A percentile compares a stretch with the other conserved stretches of the same genome.
These are phyloP conservation scores for Drosophila azteca DNA, from an alignment of 1,140 invertebrate species.

Conservation along the genomic window DNA sequence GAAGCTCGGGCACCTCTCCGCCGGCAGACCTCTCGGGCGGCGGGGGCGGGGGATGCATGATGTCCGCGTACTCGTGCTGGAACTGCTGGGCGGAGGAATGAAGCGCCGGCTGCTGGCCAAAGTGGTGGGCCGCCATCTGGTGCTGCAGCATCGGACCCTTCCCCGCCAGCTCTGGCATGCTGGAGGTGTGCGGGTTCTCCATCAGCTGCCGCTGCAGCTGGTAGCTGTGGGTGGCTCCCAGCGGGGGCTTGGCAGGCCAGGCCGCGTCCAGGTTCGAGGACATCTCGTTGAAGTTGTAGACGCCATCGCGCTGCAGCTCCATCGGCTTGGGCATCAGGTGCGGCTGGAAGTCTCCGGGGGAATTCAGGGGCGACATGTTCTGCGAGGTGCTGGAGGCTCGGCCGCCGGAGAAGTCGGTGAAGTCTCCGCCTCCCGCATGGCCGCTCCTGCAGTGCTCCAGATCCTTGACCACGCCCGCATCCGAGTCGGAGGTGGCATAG, in stretches of 20 bases:
- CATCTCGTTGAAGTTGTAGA: slow-evolving; percentile 83
- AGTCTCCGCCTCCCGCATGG: slow-evolving; percentile 47
- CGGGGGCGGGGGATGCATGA: slow-evolving; percentile 60
- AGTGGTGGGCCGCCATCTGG: slow-evolving; percentile 5
- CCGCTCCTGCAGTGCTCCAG: slow-evolving; percentile 48
- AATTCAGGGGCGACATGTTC: slow-evolving; percentile 75
- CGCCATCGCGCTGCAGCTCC: slow-evolving; percentile 72
- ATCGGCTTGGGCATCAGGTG: slow-evolving; percentile 78
- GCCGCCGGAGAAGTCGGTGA: slow-evolving; percentile 75
- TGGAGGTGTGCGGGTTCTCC: slow-evolving; percentile 73
- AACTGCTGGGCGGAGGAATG: slow-evolving; percentile 62
- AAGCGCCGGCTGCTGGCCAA: slow-evolving; percentile 25
- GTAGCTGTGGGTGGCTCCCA: slow-evolving; percentile 61
- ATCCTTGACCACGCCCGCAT: slow-evolving; percentile 77
- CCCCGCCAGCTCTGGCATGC: slow-evolving; percentile 73
- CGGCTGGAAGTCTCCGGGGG: slow-evolving; percentile 74
- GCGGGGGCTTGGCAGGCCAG: slow-evolving; percentile 69
- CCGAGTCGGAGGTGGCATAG: slow-evolving; percentile 75
- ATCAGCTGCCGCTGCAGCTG: slow-evolving; percentile 71
- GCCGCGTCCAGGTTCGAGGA: slow-evolving; percentile 74
- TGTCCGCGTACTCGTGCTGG: slow-evolving; percentile 71
- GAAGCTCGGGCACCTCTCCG: slow-evolving; percentile 70
- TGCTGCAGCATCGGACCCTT: not conserved
- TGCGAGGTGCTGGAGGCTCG: slow-evolving; percentile 71
- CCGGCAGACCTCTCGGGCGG: slow-evolving; percentile 14